Percentiles rank a stretch among this genome's conserved stretches.
These are phyloP conservation scores for Elysia crispata DNA, from an alignment of 2,888 invertebrate species.

Conservation along the genomic window DNA sequence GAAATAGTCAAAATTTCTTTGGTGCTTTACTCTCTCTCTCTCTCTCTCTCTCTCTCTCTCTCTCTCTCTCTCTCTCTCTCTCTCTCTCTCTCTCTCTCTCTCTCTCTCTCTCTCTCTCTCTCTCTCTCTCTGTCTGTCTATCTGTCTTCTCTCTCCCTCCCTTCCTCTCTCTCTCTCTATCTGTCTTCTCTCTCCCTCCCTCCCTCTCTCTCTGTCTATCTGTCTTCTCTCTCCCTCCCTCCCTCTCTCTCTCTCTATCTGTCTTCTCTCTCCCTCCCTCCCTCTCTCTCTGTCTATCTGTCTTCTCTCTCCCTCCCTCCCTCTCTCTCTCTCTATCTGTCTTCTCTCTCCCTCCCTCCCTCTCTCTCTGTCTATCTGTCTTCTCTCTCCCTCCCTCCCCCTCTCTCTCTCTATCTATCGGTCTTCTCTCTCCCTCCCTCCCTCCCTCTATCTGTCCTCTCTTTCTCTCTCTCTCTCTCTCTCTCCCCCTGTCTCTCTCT, in stretches of 20 bases:
- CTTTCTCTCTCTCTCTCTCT: constrained; percentile 3
- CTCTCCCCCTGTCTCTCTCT: too few relatives aligned
- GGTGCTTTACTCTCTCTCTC: too few relatives aligned
- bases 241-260: not conserved
- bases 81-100: constrained; percentile 28
- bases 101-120: constrained; percentile 21
- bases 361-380: too few relatives aligned
- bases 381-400: not conserved
- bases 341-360: too few relatives aligned
- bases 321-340: too few relatives aligned
- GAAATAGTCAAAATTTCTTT: too few relatives aligned
- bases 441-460: not conserved
- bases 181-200: not conserved
- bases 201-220: constrained; percentile 5
- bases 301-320: not conserved
- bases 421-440: not conserved
- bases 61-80: not conserved
- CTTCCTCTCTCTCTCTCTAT: not conserved
- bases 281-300: constrained; percentile 3
- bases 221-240: not conserved
- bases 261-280: not conserved
- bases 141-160: constrained; percentile 3
- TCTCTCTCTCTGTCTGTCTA: constrained; percentile 23
- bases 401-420: not conserved
- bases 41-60: too few relatives aligned